These are phyloP conservation scores for Alca torda DNA, from an alignment of 2,797 vertebrate species.

Conservation along the genomic window DNA sequence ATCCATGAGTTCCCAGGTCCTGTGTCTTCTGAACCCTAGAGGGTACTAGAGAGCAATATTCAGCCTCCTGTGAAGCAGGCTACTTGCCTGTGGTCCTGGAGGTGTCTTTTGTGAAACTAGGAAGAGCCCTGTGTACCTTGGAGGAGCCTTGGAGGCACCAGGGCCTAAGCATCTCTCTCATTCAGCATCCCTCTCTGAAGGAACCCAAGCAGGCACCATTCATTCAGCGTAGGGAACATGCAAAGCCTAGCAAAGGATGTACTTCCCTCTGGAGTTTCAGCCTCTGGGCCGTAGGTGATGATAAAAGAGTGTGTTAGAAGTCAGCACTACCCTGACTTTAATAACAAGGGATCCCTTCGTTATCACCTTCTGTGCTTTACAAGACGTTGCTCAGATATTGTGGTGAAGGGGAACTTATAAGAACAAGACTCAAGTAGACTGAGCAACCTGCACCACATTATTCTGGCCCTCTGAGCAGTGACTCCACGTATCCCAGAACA, in stretches of 20 bases:
- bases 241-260: background rate
- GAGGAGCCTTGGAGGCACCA: background rate
- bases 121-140: background rate
- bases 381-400: background rate
- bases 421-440: background rate
- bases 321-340: background rate
- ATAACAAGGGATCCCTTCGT: background rate
- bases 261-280: background rate
- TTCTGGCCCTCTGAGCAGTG: background rate
- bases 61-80: conserved; percentile 21
- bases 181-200: background rate
- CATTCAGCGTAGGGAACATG: background rate
- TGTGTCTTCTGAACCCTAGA: conserved; percentile 72
- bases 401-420: background rate
- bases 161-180: background rate
- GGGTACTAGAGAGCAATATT: conserved; percentile 75
- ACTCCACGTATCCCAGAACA: background rate
- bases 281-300: background rate
- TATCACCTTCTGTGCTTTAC: background rate
- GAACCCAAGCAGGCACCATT: background rate
- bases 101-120: background rate
- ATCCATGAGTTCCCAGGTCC: background rate
- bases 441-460: background rate
- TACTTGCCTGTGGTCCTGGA: background rate
- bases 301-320: background rate